Evolutionary conservation across 2,113 vertebrate species (phyloP).

Genomic region (Gymnocephalus cernua): DNA sequence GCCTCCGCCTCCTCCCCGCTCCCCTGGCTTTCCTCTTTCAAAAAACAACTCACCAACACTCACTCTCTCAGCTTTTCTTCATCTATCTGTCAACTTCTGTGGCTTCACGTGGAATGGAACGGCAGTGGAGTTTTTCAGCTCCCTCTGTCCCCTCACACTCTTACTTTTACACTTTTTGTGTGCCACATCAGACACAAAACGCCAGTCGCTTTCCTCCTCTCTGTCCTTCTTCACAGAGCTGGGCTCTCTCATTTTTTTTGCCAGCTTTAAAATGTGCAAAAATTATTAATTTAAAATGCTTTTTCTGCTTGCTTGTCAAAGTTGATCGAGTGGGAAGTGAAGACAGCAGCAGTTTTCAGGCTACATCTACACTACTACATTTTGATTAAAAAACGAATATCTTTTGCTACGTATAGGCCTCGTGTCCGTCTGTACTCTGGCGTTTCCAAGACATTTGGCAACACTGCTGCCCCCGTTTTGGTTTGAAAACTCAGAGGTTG

Average conservation of each 20-base stretch:
- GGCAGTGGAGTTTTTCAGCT: slow-evolving; percentile 1
- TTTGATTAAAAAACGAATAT: no score
- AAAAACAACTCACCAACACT: slow-evolving; percentile 43
- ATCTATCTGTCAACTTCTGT: slow-evolving; percentile 10
- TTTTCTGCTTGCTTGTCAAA: background rate
- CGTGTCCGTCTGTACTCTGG: no score
- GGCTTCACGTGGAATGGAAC: background rate
- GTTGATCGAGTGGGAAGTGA: background rate
- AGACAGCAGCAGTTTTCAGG: background rate
- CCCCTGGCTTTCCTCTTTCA: slow-evolving; percentile 31
- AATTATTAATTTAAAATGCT: no score
- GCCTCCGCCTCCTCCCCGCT: slow-evolving; percentile 19
- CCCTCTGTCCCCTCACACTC: background rate
- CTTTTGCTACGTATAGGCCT: no score
- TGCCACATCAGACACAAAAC: slow-evolving; percentile 11
- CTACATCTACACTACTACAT: no score
- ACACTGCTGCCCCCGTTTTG: no score
- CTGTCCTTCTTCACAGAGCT: background rate
- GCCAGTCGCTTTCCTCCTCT: background rate
- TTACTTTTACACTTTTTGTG: background rate
- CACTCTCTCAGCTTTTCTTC: slow-evolving; percentile 48
- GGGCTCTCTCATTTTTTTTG: background rate
- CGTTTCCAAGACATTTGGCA: no score
- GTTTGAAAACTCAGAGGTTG: no score
- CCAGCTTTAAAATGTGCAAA: background rate